Evolutionary conservation across 2,888 invertebrate genomes (phyloP), one percentile per base, ranked within the genome.

Genomic region (Sphinx pinastri): DNA sequence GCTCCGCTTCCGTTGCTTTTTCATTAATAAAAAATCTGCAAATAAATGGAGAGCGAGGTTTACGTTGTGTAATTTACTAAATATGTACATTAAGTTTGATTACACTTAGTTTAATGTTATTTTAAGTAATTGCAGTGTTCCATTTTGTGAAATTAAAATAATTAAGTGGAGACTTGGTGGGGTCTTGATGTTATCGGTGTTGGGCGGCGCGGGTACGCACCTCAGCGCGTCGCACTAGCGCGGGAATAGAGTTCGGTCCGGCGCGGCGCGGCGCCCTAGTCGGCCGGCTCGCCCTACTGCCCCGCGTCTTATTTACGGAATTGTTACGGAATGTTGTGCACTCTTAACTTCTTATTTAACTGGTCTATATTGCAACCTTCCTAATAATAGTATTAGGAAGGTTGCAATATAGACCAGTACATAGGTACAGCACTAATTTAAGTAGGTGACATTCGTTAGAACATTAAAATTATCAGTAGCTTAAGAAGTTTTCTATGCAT

Each of bases 91-190:
- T 63, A 63, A 49, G 49, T 63, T 63, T 63, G 49, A 63, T 63
- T 63, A 63, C 57, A 68, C 47, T 68, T 45, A 55, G 68, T 63
- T 68, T 57, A 57, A 68, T 78, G 76, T 75, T 76, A 73, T 78
- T 75, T 78, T 76, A 78, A 78, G 76, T 76, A 76, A 76, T 76
- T 74, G 73, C 70, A 71, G 76, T 75, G 76, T 75, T 77, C 75
- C 76, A 74, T 76, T 77, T 76, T 78, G 76, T 76, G 76, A 74
- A 76, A 78, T 76, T 76, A 76, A 78, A 76, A 78, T 77, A 77
- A 78, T 75, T 78, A 63, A 47, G 63, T 47, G 45, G 60, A 47
- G 19, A 19, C 63, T 63, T 57, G 57, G 10, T 19, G 55, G 25
- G 25, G 57, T 57, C 11, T 19, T 49, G 47, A 63, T 49, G 63